phyloP scores from a whole-genome alignment of 2,797 vertebrate species.

The Anniella stebbinsi region DNA sequence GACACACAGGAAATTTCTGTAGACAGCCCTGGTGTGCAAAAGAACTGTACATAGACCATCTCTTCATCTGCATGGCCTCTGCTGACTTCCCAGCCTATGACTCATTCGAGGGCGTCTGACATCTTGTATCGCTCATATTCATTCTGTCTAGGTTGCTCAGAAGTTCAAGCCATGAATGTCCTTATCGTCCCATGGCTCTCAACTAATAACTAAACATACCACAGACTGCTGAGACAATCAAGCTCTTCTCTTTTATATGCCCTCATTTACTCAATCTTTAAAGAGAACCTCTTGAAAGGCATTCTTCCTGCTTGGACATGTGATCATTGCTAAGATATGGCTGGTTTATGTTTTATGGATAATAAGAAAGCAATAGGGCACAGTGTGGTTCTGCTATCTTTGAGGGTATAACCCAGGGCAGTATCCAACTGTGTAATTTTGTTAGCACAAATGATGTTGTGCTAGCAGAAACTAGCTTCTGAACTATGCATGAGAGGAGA shows the following conservation, averaged over 20 bases:
- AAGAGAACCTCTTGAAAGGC: conserved; percentile 1
- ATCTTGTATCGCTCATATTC: background rate
- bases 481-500: too few species aligned
- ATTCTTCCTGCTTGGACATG: background rate
- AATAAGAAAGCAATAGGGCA: background rate
- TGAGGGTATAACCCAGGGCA: background rate
- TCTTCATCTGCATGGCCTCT: background rate
- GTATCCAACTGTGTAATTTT: background rate
- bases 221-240: background rate
- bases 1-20: background rate
- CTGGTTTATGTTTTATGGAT: background rate
- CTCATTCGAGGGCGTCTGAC: background rate
- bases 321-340: background rate
- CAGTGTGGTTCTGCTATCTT: background rate
- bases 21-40: background rate
- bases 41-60: background rate
- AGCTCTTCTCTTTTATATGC: conserved; percentile 18
- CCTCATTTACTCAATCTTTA: background rate
- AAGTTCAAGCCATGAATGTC: conserved; percentile 10
- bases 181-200: conserved; percentile 9
- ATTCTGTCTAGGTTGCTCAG: background rate
- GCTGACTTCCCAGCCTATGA: background rate
- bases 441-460: too few species aligned
- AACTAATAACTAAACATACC: conserved; percentile 24
- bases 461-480: too few species aligned